Evolutionary conservation across 2,888 invertebrate species (phyloP).

Genomic region (Tromatobia lineatoria): DNA sequence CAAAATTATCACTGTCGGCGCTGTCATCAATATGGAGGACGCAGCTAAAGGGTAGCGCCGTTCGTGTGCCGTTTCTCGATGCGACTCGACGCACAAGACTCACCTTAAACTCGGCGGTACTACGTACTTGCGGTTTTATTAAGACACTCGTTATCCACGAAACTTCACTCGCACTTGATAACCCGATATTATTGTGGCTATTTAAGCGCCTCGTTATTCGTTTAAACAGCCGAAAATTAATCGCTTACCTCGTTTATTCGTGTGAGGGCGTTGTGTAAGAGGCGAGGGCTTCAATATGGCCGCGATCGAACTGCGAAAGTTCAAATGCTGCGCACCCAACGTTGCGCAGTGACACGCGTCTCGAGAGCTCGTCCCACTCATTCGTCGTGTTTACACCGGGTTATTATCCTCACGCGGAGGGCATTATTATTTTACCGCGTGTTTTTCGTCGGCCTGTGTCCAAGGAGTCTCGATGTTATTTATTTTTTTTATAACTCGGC

Average conservation of each 20-base stretch:
- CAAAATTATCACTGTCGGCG: constrained; percentile 90
- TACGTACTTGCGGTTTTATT: not conserved
- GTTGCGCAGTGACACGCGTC: constrained; percentile 76
- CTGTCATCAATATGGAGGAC: constrained; percentile 89
- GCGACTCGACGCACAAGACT: constrained; percentile 51
- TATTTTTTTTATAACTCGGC: not conserved
- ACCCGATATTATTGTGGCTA: constrained; percentile 29
- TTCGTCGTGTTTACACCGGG: constrained; percentile 75
- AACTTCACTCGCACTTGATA: constrained; percentile 4
- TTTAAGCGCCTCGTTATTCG: constrained; percentile 64
- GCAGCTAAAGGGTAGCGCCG: constrained; percentile 65
- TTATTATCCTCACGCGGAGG: not conserved
- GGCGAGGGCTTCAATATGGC: constrained; percentile 84
- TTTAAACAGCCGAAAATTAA: constrained; percentile 73
- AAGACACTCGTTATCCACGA: constrained; percentile 13
- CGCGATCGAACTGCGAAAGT: constrained; percentile 78
- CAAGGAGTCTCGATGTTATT: not conserved
- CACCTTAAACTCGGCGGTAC: constrained; percentile 51
- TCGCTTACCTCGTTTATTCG: constrained; percentile 85
- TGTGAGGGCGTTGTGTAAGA: constrained; percentile 88
- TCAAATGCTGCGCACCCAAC: constrained; percentile 81
- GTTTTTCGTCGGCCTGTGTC: constrained; percentile 64
- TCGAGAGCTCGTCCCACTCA: constrained; percentile 13
- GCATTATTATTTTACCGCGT: constrained; percentile 2
- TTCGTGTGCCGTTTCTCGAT: constrained; percentile 43